Base-by-base conservation (phyloP, 2,888 invertebrate species). In the Tetropium fuscum region DNA sequence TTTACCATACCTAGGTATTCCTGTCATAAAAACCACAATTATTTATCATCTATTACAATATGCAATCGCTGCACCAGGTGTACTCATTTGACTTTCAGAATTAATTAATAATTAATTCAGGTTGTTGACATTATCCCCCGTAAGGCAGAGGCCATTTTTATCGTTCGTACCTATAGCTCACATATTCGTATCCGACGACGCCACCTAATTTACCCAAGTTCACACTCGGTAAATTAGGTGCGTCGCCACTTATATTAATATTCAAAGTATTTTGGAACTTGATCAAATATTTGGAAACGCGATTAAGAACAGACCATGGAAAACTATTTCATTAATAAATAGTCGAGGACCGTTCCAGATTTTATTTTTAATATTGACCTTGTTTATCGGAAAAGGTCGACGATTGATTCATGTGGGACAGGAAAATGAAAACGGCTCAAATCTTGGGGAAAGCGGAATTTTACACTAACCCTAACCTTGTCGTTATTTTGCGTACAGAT, bases 91-190 rank as follows among this genome's bases (percentile, higher is more conserved):
- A 53, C 53, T 60, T n/a, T n/a, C 55, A 18, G 49, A 45, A 53
- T 54, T 56, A 43, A 53, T 57, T 48, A 43, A 48, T 51, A 18
- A 30, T 53, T 56, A 36, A 58, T 41, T 41, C 51, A 55, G 58
- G 61, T 58, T 58, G 55, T 47, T 58, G 62, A 62, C 58, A 58
- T 51, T 53, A 45, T 19, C 16, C n/a, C n/a, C n/a, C n/a, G n/a
- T n/a, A n/a, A n/a, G n/a, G n/a, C n/a, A n/a, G n/a, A n/a, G n/a
- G n/a, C n/a, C n/a, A n/a, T n/a, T n/a, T n/a, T n/a, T n/a, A n/a
- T n/a, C n/a, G n/a, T n/a, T n/a, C n/a, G n/a, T n/a, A n/a, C n/a
- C n/a, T n/a, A n/a, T n/a, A n/a, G n/a, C n/a, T n/a, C n/a, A n/a
- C n/a, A n/a, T n/a, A n/a, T n/a, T n/a, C n/a, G n/a, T n/a, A n/a